A percentile compares a stretch with the other conserved stretches of the same genome.
These are phyloP conservation scores for Micropoecilia bifurca DNA, from an alignment of 2,797 vertebrate genomes.

Conservation along the genomic window DNA sequence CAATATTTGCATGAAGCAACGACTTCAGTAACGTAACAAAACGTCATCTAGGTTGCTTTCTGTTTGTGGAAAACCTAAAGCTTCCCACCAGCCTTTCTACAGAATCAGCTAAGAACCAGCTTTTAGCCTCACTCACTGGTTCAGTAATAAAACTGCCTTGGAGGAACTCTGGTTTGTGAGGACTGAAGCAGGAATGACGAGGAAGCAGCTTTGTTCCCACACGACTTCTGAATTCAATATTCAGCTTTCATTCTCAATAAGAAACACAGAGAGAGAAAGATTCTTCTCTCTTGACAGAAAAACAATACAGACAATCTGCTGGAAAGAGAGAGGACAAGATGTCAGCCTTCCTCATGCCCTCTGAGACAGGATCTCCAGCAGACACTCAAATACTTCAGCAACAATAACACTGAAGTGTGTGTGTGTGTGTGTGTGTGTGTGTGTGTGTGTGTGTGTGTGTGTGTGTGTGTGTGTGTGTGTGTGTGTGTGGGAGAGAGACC, in stretches of 20 bases:
- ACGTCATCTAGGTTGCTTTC: background rate
- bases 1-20: background rate
- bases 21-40: background rate
- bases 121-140: background rate
- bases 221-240: conserved; percentile 41
- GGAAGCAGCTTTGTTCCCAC: conserved; percentile 32
- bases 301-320: conserved; percentile 54
- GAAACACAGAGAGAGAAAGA: conserved; percentile 40
- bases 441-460: conserved; percentile 7
- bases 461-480: conserved; percentile 8
- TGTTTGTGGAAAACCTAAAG: background rate
- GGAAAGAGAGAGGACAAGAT: conserved; percentile 41
- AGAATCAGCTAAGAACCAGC: background rate
- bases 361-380: conserved; percentile 55
- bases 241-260: conserved; percentile 48
- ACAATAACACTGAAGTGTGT: conserved; percentile 33
- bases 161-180: background rate
- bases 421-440: conserved; percentile 15
- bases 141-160: background rate
- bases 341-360: conserved; percentile 51
- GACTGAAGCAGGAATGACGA: conserved; percentile 3
- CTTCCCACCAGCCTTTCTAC: background rate
- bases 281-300: conserved; percentile 51
- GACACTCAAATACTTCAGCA: conserved; percentile 48
- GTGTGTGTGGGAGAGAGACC: background rate